These are phyloP conservation scores for Sebastes kiyomatsui DNA, from an alignment of 2,797 vertebrate species.

Conservation along the genomic window DNA sequence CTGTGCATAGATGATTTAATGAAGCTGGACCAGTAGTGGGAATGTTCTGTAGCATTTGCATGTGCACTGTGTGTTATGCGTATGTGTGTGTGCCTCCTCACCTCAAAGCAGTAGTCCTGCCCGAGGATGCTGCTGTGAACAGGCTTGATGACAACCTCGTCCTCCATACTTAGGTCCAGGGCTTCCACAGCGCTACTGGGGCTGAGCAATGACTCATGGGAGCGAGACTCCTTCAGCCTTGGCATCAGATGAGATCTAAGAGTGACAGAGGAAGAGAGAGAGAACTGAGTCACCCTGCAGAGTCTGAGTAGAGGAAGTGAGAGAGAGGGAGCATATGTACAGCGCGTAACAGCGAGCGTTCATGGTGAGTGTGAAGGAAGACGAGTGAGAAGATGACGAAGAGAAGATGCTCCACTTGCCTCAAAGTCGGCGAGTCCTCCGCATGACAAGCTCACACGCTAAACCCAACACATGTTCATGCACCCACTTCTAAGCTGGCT, in stretches of 20 bases:
- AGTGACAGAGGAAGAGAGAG: slow-evolving; percentile 18
- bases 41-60: neutral
- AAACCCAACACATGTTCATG: slow-evolving; percentile 21
- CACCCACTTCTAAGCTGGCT: neutral
- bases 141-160: slow-evolving; percentile 96
- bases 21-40: neutral
- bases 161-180: slow-evolving; percentile 99
- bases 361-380: slow-evolving; percentile 48
- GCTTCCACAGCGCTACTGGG: slow-evolving; percentile 97
- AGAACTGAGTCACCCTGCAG: slow-evolving; percentile 55
- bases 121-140: slow-evolving; percentile 99
- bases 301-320: slow-evolving; percentile 36
- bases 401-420: slow-evolving; percentile 44
- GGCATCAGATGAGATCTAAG: slow-evolving; percentile 99
- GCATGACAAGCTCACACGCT: slow-evolving; percentile 1
- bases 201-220: slow-evolving; percentile 99
- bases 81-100: slow-evolving; percentile 39
- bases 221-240: slow-evolving; percentile 99
- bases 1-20: neutral
- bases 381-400: slow-evolving; percentile 47
- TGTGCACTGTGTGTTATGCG: neutral
- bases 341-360: slow-evolving; percentile 20
- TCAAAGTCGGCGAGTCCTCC: slow-evolving; percentile 40
- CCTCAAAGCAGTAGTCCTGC: slow-evolving; percentile 93
- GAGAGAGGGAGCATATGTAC: slow-evolving; percentile 63